Percentiles rank a stretch among this genome's conserved stretches.
phyloP scores from a whole-genome alignment of 1,140 invertebrate genomes.

The Orius insidiosus region DNA sequence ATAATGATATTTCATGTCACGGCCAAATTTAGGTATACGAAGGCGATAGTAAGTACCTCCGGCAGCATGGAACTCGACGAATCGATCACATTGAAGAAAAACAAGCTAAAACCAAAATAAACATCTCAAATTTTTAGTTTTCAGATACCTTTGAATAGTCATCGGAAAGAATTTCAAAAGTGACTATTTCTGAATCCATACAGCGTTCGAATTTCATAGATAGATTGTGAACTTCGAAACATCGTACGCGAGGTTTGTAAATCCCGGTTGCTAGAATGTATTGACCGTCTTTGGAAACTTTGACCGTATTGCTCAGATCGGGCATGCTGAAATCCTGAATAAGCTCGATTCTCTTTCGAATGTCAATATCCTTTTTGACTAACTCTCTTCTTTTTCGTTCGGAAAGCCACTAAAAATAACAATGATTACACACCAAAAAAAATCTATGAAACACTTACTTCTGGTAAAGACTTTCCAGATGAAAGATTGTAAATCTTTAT shows the following conservation, averaged over 20 bases:
- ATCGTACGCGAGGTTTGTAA: conserved; percentile 91
- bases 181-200: conserved; percentile 86
- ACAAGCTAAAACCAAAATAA: conserved; percentile 39
- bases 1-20: conserved; percentile 83
- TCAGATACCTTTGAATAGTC: conserved; percentile 68
- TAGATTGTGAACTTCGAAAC: conserved; percentile 89
- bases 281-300: conserved; percentile 78
- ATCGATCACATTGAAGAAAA: conserved; percentile 69
- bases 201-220: conserved; percentile 98
- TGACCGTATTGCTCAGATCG: conserved; percentile 67
- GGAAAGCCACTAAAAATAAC: conserved; percentile 67
- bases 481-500: conserved; percentile 97
- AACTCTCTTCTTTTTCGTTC: conserved; percentile 72
- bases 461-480: conserved; percentile 87
- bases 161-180: conserved; percentile 72
- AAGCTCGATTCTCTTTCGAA: conserved; percentile 78
- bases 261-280: conserved; percentile 86
- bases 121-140: not conserved
- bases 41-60: conserved; percentile 80
- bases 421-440: conserved; percentile 10
- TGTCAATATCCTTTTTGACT: conserved; percentile 76
- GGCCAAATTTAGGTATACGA: conserved; percentile 85
- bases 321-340: conserved; percentile 99
- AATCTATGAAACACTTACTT: conserved; percentile 45
- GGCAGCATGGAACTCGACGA: conserved; percentile 88